A percentile compares a stretch with the other conserved stretches of the same genome.
Evolutionary conservation across 30 jellyfish, hydroid and myxozoan species (phyloP).

Genomic region (Nemopilema nomurai): DNA sequence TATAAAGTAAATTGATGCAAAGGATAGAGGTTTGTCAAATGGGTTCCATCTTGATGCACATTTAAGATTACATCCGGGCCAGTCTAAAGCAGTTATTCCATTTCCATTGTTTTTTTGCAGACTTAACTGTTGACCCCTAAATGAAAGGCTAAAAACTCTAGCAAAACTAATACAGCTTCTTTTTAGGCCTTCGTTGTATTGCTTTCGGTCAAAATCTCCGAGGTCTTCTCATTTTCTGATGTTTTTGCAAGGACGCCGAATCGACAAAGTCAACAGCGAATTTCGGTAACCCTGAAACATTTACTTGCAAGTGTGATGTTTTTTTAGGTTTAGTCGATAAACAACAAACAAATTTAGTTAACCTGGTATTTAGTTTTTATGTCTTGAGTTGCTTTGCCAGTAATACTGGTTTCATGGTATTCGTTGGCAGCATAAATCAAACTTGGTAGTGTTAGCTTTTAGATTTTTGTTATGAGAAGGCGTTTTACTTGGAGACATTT

Average conservation of each 20-base stretch:
- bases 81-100: too few species aligned
- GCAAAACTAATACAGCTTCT: neutral
- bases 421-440: neutral
- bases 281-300: conserved; percentile 21
- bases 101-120: too few species aligned
- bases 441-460: neutral
- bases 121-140: too few species aligned
- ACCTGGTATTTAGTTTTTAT: conserved; percentile 11
- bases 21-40: too few species aligned
- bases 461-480: conserved; percentile 14
- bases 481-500: conserved; percentile 12
- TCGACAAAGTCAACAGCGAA: neutral
- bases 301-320: conserved; percentile 43
- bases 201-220: conserved; percentile 2
- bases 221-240: conserved; percentile 23
- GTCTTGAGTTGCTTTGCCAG: neutral
- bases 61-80: too few species aligned
- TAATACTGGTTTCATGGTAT: conserved; percentile 10
- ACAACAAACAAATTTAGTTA: conserved; percentile 3
- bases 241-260: conserved; percentile 6
- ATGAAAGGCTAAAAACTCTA: too few species aligned
- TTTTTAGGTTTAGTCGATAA: conserved; percentile 41
- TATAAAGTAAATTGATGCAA: too few species aligned
- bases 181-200: neutral
- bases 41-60: too few species aligned